Percentiles rank a stretch among this genome's conserved stretches.
Conservation (phyloP, 2,888 invertebrate species). For the Parochlus steinenii region DNA sequence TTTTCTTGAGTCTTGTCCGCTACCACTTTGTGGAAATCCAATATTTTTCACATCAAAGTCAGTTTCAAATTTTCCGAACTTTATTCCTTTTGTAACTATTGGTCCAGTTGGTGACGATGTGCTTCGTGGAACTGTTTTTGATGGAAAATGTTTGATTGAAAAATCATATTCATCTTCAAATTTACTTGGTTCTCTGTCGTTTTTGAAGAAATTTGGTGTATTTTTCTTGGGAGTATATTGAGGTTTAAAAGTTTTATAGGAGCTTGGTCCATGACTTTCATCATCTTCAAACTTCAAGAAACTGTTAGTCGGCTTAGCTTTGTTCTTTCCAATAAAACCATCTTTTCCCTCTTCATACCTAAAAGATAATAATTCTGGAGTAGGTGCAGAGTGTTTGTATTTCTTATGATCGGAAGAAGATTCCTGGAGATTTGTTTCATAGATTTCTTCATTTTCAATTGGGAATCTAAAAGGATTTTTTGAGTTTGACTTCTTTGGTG, state of each 20-base stretch:
- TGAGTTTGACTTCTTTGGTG: background rate
- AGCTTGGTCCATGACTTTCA: background rate
- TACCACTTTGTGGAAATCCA: constrained; percentile 3
- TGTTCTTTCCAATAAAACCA: background rate
- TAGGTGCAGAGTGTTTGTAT: no score
- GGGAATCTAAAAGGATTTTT: constrained; percentile 6
- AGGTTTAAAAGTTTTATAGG: background rate
- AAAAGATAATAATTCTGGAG: no score
- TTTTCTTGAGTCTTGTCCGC: background rate
- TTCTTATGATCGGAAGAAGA: background rate
- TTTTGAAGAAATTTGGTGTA: no score
- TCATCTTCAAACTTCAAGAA: background rate
- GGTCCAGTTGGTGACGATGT: background rate
- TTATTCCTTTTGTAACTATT: no score
- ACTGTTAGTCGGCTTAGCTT: constrained; percentile 5
- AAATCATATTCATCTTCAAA: constrained; percentile 11
- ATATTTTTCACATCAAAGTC: constrained; percentile 6
- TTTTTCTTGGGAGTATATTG: no score
- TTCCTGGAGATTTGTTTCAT: constrained; percentile 9
- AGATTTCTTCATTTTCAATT: constrained; percentile 10
- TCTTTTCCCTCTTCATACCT: constrained; percentile 1
- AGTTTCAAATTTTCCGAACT: constrained; percentile 3
- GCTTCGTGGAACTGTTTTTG: background rate
- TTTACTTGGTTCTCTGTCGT: no score
- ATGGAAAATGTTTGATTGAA: constrained; percentile 7